Percentiles rank a stretch among this genome's conserved stretches.
Conservation (phyloP, 2,888 invertebrate species). For the Microctonus brassicae region DNA sequence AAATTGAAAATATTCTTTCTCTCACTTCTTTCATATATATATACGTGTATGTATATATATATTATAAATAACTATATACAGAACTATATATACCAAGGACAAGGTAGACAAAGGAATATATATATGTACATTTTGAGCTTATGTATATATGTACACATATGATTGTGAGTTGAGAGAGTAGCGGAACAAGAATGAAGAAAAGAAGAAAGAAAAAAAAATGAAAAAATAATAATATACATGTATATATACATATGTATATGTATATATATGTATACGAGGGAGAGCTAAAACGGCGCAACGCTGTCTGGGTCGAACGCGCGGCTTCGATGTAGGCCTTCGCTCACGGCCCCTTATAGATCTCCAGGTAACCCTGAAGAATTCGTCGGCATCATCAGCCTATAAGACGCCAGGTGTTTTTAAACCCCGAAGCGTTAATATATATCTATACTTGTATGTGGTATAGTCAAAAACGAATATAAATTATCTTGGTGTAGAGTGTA, state of each 20-base stretch:
- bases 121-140: constrained; percentile 1
- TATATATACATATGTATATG: neutral
- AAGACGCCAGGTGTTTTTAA: constrained; percentile 23
- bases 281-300: constrained; percentile 60
- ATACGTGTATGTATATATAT: neutral
- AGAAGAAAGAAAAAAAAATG: constrained; percentile 25
- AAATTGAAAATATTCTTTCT: neutral
- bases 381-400: neutral
- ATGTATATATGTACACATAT: neutral
- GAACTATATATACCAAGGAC: no score
- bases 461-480: constrained; percentile 63
- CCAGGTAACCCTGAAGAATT: constrained; percentile 24
- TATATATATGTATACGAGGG: constrained; percentile 19
- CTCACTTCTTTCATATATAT: neutral
- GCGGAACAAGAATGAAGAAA: constrained; percentile 18
- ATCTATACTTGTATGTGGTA: neutral
- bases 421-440: neutral
- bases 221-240: neutral
- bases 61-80: no score
- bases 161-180: constrained; percentile 2
- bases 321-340: neutral
- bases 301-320: constrained; percentile 57
- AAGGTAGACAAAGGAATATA: neutral
- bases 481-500: no score
- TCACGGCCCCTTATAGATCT: neutral